These are phyloP conservation scores for Osmerus mordax DNA, from an alignment of 2,113 vertebrate species.

Conservation along the genomic window DNA sequence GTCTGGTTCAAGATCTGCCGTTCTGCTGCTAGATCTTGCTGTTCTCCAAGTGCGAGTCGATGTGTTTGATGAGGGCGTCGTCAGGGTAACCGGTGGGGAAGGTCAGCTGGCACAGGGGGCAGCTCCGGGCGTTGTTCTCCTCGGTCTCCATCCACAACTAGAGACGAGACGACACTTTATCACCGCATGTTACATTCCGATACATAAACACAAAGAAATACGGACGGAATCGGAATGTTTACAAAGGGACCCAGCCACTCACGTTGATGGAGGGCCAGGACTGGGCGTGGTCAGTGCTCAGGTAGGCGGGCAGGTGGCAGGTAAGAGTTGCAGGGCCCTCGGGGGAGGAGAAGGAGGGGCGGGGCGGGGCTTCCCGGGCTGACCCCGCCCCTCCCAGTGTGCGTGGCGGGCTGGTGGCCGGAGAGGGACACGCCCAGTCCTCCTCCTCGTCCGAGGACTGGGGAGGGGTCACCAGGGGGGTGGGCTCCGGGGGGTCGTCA, in stretches of 20 bases:
- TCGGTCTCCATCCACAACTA: conserved; percentile 88
- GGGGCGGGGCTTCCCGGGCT: conserved; percentile 73
- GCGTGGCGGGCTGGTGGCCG: conserved; percentile 73
- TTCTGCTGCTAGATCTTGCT: conserved; percentile 82
- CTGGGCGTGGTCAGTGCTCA: conserved; percentile 82
- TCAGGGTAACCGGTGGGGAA: conserved; percentile 90
- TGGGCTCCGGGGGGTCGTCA: conserved; percentile 60
- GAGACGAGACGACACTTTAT: conserved; percentile 4
- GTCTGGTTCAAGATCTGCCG: not conserved
- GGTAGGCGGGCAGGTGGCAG: conserved; percentile 72
- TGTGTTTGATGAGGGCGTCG: conserved; percentile 91
- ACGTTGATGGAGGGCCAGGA: conserved; percentile 94
- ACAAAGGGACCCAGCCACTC: conserved; percentile 51
- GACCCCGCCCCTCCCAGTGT: conserved; percentile 55
- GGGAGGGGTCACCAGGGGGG: conserved; percentile 65
- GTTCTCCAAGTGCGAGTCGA: conserved; percentile 92
- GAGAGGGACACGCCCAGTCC: conserved; percentile 77
- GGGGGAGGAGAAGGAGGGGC: conserved; percentile 76
- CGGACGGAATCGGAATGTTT: not conserved
- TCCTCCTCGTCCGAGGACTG: conserved; percentile 89
- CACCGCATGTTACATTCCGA: not conserved
- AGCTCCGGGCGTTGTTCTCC: conserved; percentile 84
- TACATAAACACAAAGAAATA: not conserved
- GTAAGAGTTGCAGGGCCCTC: conserved; percentile 68
- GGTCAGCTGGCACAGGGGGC: conserved; percentile 88